Base-by-base conservation (phyloP, 1,140 invertebrate species). In the Drosophila nikananu region DNA sequence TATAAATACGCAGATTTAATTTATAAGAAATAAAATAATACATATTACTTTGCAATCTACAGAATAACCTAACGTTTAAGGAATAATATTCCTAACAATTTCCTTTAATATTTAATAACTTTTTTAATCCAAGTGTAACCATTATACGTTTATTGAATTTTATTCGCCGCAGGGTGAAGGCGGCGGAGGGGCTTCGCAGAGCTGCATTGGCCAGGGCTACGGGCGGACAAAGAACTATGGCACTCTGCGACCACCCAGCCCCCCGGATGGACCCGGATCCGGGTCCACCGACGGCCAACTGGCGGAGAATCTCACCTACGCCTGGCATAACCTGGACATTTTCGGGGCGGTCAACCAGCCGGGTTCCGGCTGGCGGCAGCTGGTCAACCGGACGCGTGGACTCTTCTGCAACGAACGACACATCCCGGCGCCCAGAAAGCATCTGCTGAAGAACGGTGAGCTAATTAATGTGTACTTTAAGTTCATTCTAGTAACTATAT, bases 281-380 rank as follows among this genome's bases (percentile, higher is more conserved):
- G 67, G 48, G 2, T 35, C 21, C 23, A 21, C 13, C 32, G 17
- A 35, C 3, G 54, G 51, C 15, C 81, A 82, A 12, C 7, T 77
- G 35, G 62, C 86, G 0, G 95, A 95, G 84, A 94, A 94, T 64
- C 94, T 96, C 37, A 95, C 95, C 5, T 96, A 96, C 91, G 94
- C 95, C 9, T 96, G 96, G 96, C 95, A 94, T 32, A 95, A 96
- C 66, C 93, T 96, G 52, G 96, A 96, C 84, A 95, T 96, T 13
- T 96, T 95, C 74, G 94, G 90, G 8, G 90, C 91, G 5, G 87
- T 92, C 17, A 81, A 92, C 68, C 84, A 91, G 42, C 86, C 86
- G 5, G 91, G 86, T 8, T 86, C 87, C 32, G 74, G 55, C n/a
- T 91, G 84, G 81, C 77, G 84, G 5, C 82, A 91, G 54, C 93